Percentiles rank a stretch among this genome's conserved stretches.
phyloP scores from a whole-genome alignment of 2,113 vertebrate species.

The Hydropotes inermis region DNA sequence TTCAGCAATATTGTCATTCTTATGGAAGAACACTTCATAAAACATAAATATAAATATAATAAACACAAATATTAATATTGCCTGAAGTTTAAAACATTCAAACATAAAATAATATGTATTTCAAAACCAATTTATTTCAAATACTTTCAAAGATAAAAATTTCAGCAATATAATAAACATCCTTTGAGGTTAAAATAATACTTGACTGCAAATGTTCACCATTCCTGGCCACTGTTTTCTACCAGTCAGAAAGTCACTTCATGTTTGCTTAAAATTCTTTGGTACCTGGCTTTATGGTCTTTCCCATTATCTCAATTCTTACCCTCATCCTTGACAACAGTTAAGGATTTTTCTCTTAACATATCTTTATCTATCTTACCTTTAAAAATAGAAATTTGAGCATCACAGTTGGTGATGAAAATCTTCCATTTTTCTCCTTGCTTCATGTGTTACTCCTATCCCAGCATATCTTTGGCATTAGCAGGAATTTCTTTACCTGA shows the following conservation, averaged over 20 bases:
- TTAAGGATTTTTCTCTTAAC: neutral
- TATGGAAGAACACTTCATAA: neutral
- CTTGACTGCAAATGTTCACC: accelerated
- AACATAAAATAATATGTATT: neutral
- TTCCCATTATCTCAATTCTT: neutral
- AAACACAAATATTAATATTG: neutral
- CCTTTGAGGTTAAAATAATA: neutral
- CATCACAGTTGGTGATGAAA: neutral
- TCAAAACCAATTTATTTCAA: neutral
- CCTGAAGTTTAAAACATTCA: neutral
- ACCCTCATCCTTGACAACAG: neutral
- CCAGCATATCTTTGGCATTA: neutral
- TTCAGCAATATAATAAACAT: neutral
- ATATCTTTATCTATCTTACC: neutral
- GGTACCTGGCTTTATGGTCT: neutral
- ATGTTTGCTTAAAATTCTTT: neutral
- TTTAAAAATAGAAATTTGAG: neutral
- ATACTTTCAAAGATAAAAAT: neutral
- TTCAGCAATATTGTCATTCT: neutral
- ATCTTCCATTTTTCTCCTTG: neutral
- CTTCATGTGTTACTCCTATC: neutral
- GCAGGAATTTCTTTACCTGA: neutral
- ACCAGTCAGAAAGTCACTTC: neutral
- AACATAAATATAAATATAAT: neutral
- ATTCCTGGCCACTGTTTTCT: neutral